Evolutionary conservation across 2,888 invertebrate species (phyloP).

Genomic region (Mythimna vitellina): DNA sequence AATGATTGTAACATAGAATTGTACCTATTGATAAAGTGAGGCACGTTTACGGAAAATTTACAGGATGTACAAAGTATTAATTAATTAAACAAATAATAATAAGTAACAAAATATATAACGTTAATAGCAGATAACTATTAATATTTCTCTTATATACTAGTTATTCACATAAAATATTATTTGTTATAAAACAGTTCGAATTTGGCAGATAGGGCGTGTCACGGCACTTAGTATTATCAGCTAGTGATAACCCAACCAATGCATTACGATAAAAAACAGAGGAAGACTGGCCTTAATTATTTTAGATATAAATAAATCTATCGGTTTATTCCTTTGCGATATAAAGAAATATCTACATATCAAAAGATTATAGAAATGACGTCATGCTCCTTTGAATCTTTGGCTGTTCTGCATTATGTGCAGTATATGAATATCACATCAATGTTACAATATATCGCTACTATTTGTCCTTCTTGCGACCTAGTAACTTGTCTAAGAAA

Average conservation of each 20-base stretch:
- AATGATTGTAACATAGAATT: conserved; percentile 56
- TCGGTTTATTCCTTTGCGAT: conserved; percentile 68
- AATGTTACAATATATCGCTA: conserved; percentile 70
- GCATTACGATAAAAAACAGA: conserved; percentile 86
- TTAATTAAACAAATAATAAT: conserved; percentile 52
- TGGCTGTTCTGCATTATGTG: conserved; percentile 81
- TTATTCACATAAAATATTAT: conserved; percentile 52
- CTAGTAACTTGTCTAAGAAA: conserved; percentile 87
- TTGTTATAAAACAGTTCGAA: conserved; percentile 70
- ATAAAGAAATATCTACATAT: conserved; percentile 72
- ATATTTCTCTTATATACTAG: conserved; percentile 51
- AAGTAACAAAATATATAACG: conserved; percentile 53
- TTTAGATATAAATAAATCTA: conserved; percentile 76
- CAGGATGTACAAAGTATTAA: conserved; percentile 50
- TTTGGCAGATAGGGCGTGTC: conserved; percentile 87
- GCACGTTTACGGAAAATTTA: conserved; percentile 59
- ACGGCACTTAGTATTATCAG: conserved; percentile 87
- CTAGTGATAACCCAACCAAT: conserved; percentile 87
- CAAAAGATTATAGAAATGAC: conserved; percentile 81
- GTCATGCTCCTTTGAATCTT: conserved; percentile 84
- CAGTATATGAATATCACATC: conserved; percentile 74
- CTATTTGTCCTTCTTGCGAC: conserved; percentile 83
- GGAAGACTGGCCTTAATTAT: conserved; percentile 84
- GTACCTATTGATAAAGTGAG: conserved; percentile 53
- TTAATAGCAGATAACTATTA: conserved; percentile 50